phyloP scores from a whole-genome alignment of 2,113 vertebrate genomes.

The Aplodontia rufa region DNA sequence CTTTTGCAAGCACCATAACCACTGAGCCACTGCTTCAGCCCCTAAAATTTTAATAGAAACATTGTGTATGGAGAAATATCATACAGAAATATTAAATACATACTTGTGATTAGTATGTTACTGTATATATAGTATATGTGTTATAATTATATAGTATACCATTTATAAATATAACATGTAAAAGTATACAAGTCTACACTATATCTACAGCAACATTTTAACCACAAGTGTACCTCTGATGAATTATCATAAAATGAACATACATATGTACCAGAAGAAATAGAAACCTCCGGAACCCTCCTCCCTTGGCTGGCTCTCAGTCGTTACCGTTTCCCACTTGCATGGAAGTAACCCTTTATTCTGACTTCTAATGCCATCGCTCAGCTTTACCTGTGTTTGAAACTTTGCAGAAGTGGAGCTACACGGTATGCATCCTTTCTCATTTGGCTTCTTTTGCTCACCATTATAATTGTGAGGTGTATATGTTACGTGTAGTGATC shows the following conservation, averaged over 20 bases:
- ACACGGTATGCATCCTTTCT: not conserved
- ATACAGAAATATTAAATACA: too few species aligned
- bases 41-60: not conserved
- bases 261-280: not conserved
- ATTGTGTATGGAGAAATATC: not conserved
- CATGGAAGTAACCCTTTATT: not conserved
- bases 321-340: not conserved
- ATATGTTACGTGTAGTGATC: not conserved
- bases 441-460: not conserved
- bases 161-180: too few species aligned
- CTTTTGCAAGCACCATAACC: too few species aligned
- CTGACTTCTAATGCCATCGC: not conserved
- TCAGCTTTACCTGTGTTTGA: not conserved
- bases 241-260: not conserved
- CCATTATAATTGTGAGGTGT: not conserved
- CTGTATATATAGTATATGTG: too few species aligned
- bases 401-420: not conserved
- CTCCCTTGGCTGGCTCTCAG: not conserved
- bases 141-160: too few species aligned
- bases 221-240: not conserved
- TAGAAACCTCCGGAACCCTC: not conserved
- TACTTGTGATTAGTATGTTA: too few species aligned
- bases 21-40: too few species aligned
- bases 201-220: too few species aligned
- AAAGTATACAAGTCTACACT: not conserved